Percentiles rank a stretch among this genome's conserved stretches.
Evolutionary conservation across 2,888 invertebrate genomes (phyloP).

Genomic region (Sepioteuthis lessoniana): DNA sequence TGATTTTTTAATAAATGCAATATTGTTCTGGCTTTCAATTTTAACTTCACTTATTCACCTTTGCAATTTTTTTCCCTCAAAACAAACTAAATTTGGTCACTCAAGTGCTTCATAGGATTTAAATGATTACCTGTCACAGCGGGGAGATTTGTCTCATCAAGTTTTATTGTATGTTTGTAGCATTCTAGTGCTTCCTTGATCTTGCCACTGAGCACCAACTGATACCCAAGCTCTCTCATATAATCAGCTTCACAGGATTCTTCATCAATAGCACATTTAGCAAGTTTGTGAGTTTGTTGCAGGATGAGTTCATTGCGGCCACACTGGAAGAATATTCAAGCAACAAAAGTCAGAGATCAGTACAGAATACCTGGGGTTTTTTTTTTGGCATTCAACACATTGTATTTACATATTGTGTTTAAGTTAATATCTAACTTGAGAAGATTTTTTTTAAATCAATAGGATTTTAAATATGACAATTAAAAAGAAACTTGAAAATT

Average conservation of each 20-base stretch:
- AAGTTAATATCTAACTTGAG: no score
- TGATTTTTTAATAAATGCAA: no score
- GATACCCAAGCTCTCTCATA: constrained; percentile 88
- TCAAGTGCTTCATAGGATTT: background rate
- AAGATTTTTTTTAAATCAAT: no score
- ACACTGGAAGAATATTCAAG: constrained; percentile 71
- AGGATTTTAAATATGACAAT: no score
- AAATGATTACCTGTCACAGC: constrained; percentile 78
- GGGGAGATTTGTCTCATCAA: constrained; percentile 87
- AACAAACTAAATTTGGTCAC: no score
- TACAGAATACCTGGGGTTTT: background rate
- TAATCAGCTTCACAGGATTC: constrained; percentile 82
- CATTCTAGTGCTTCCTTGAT: constrained; percentile 86
- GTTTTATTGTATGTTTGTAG: constrained; percentile 86
- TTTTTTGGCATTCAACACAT: no score
- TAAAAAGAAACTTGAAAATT: no score
- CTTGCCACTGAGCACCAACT: constrained; percentile 84
- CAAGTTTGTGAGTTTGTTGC: constrained; percentile 83
- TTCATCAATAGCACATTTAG: constrained; percentile 86
- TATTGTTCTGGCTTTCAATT: no score
- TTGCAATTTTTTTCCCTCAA: no score
- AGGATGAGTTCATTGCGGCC: constrained; percentile 80
- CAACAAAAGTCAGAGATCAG: background rate
- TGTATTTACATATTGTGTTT: no score
- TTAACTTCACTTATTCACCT: no score